Evolutionary conservation across 1,140 invertebrate species (phyloP), one percentile per base, ranked within the genome.

Genomic region (Dendroctonus ponderosae): DNA sequence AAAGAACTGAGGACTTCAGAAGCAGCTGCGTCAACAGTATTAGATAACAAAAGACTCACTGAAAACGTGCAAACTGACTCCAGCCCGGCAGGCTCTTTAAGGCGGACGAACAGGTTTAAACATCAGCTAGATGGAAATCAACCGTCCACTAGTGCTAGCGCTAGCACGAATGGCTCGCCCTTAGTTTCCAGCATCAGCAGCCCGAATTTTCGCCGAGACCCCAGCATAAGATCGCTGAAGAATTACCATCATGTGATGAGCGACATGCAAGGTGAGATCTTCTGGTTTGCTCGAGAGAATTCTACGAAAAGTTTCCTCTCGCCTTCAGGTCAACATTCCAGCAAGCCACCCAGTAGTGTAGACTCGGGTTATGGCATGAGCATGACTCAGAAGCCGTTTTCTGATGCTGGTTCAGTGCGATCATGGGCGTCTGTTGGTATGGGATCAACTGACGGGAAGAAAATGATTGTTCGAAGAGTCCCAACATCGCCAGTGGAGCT

Each of bases 371-470:
- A 74, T 52, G 61, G 75, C 6, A 49, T 62, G 39, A 62, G 60
- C 39, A 39, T 39, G 44, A 60, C 26, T 49, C 69, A 72, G 9
- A 72, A 69, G 56, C 71, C 71, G 46, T 84, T 80, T 70, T 80
- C 81, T 50, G 86, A 88, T 75, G 85, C 85, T 41, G 82, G 86
- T 11, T 91, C 90, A 7, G 85, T 91, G 40, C 83, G 87, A 52
- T 91, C 89, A 38, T 83, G 91, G 67, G 88, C 89, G 52, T 92
- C 90, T 38, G 90, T 93, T 68, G 91, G 90, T 38, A 87, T 93
- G 85, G 91, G 91, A 4, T 92, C 89, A 54, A 92, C 90, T 26
- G 90, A 93, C 79, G 91, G 91, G n/a, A 84, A 88, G 70, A 90
- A 89, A 81, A 84, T 93, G 82, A 90, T 91, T 68, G 89, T 93